Conservation (phyloP, 92 coral and sea anemone genomes). For the Parazoanthus darwini region DNA sequence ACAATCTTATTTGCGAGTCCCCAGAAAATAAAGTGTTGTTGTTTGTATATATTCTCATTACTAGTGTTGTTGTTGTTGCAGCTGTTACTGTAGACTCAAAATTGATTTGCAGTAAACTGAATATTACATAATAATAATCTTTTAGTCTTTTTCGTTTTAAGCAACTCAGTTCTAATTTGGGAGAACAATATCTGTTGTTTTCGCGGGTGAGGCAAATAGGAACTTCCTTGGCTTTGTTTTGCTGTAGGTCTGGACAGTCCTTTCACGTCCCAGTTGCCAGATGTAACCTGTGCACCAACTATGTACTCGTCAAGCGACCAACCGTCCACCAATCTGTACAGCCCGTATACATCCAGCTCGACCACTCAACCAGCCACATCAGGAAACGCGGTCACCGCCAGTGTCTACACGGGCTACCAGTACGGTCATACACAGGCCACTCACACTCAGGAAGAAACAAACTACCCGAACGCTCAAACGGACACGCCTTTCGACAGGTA, state of each 20-base stretch:
- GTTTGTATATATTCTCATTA: too few relatives aligned
- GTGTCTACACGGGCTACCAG: background rate
- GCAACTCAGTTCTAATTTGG: too few relatives aligned
- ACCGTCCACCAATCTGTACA: background rate
- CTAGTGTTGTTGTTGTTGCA: too few relatives aligned
- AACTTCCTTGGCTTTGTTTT: background rate
- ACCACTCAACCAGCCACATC: background rate
- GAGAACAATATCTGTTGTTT: too few relatives aligned
- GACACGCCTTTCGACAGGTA: conserved; percentile 1
- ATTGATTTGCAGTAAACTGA: too few relatives aligned
- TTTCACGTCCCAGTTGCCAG: background rate
- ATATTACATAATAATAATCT: too few relatives aligned
- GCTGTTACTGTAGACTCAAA: too few relatives aligned
- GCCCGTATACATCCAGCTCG: background rate
- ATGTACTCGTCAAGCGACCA: background rate
- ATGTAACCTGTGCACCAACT: background rate
- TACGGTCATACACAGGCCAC: background rate
- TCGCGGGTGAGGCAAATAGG: background rate
- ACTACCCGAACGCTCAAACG: background rate
- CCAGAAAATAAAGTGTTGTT: too few relatives aligned
- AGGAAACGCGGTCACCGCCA: background rate
- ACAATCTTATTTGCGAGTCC: too few relatives aligned
- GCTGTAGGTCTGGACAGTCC: background rate
- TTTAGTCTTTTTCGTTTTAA: too few relatives aligned
- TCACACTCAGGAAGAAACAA: background rate